Conservation (phyloP, 2,888 invertebrate genomes). For the Miltochrista miniata region DNA sequence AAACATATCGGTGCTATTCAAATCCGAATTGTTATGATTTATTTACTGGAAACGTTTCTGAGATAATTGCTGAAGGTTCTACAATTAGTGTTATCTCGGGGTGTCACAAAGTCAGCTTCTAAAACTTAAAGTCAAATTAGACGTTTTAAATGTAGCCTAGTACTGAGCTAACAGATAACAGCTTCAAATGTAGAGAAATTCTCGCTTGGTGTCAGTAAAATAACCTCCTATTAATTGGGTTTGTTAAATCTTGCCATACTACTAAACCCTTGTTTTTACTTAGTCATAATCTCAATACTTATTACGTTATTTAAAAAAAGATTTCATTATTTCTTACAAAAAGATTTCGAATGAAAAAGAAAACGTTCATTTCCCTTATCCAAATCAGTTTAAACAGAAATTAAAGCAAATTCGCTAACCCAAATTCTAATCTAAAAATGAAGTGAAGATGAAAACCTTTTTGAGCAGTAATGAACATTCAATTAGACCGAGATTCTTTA, state of each 20-base stretch:
- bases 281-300: too few species aligned
- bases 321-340: background rate
- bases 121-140: too few species aligned
- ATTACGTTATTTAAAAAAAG: background rate
- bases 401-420: conserved; percentile 35
- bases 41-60: background rate
- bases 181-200: too few species aligned
- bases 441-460: conserved; percentile 45
- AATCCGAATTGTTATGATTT: conserved; percentile 21
- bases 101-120: too few species aligned
- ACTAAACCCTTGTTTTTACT: too few species aligned
- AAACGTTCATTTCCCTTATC: conserved; percentile 3
- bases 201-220: background rate
- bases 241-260: too few species aligned
- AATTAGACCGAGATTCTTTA: conserved; percentile 44
- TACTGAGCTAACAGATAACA: too few species aligned
- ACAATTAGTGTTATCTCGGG: background rate
- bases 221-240: too few species aligned
- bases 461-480: conserved; percentile 42
- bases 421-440: conserved; percentile 39
- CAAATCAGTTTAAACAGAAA: conserved; percentile 9
- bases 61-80: background rate
- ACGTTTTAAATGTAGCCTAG: too few species aligned
- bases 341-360: background rate
- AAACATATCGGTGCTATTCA: conserved; percentile 43